Percentiles rank a stretch among this genome's conserved stretches.
These are phyloP conservation scores for Pangasius djambal DNA, from an alignment of 2,797 vertebrate genomes.

Conservation along the genomic window DNA sequence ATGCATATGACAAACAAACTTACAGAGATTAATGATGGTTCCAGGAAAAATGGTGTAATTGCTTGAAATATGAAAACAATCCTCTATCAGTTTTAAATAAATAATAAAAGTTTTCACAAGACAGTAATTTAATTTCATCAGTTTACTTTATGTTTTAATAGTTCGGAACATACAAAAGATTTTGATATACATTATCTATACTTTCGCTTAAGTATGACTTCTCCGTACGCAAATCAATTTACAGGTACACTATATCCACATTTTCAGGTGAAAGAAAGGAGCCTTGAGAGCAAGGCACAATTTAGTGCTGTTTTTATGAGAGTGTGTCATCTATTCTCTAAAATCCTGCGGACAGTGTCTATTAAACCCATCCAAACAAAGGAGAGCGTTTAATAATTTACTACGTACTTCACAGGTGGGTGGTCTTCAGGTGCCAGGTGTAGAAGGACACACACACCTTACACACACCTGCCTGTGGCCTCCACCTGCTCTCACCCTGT, in stretches of 20 bases:
- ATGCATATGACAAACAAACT: not conserved
- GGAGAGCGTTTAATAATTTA: constrained; percentile 19
- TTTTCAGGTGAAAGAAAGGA: not conserved
- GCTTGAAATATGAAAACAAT: not conserved
- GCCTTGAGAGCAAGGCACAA: not conserved
- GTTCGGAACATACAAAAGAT: not conserved
- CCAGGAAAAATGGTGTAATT: not conserved
- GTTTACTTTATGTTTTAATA: not conserved
- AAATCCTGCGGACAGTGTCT: not conserved
- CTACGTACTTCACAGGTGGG: not conserved
- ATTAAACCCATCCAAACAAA: constrained; percentile 16
- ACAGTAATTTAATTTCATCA: not conserved
- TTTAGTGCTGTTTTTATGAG: not conserved
- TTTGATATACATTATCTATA: not conserved
- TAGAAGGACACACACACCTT: not conserved
- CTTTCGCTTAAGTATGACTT: not conserved
- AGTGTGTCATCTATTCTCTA: not conserved
- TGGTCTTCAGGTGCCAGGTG: constrained; percentile 18
- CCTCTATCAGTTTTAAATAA: not conserved
- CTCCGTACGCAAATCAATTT: not conserved
- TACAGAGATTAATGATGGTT: not conserved
- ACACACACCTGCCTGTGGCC: constrained; percentile 17
- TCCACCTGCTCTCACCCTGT: constrained; percentile 17
- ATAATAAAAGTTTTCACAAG: not conserved
- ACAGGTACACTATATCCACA: not conserved